These are phyloP conservation scores for Drosophila carrolli DNA, from an alignment of 1,140 invertebrate genomes.

Conservation along the genomic window DNA sequence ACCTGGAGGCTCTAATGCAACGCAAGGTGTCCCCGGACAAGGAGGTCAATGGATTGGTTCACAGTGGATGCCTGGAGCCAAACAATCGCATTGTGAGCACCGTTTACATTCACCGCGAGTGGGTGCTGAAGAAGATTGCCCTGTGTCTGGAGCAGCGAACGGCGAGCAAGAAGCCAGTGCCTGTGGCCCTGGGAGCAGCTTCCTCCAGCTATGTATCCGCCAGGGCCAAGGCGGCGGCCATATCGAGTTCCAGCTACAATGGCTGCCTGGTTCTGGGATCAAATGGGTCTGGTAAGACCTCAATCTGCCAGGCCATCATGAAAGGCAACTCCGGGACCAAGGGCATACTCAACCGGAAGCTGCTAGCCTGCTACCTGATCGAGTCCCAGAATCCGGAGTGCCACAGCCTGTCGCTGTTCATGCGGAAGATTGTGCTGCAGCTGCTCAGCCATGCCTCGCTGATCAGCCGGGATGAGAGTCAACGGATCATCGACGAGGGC, in stretches of 20 bases:
- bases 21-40: conserved; percentile 81
- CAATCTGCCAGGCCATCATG: conserved; percentile 88
- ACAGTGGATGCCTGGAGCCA: conserved; percentile 20
- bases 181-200: conserved; percentile 56
- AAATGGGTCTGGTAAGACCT: conserved; percentile 93
- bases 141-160: conserved; percentile 94
- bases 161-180: conserved; percentile 80
- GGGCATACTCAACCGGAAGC: conserved; percentile 88
- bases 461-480: conserved; percentile 75
- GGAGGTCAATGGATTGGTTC: conserved; percentile 75
- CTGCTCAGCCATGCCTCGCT: conserved; percentile 87
- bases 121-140: conserved; percentile 97
- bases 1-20: conserved; percentile 78
- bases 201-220: conserved; percentile 64
- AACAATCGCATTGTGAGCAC: conserved; percentile 57
- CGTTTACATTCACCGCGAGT: conserved; percentile 89
- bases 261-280: conserved; percentile 82
- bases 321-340: conserved; percentile 84
- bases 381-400: conserved; percentile 85
- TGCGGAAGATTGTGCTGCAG: conserved; percentile 93
- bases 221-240: conserved; percentile 72
- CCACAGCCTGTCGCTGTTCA: conserved; percentile 92
- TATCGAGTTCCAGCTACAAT: conserved; percentile 77
- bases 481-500: conserved; percentile 76
- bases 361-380: conserved; percentile 94